Base-by-base conservation (phyloP, 2,888 invertebrate species). In the Chymomyza amoena region DNA sequence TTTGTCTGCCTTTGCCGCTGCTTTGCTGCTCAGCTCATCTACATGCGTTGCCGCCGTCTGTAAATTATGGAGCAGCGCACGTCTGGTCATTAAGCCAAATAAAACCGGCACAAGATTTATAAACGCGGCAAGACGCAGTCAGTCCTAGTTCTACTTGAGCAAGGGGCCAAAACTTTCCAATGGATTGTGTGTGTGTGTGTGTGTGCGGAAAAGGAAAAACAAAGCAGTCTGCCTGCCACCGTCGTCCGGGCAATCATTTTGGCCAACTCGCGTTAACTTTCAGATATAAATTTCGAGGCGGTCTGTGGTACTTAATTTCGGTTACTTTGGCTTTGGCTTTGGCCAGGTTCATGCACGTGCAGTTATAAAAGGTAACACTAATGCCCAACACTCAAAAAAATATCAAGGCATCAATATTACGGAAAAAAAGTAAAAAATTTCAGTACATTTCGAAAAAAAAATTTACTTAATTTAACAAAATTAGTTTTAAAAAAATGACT, bases 71-170 rank as follows among this genome's bases (percentile, higher is more conserved):
- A 84, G 78, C 80, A 78, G 86, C 86, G 89, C 90, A 90, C 90
- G 90, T 90, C 90, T 90, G 90, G 90, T 90, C 90, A 90, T 90
- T 89, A 90, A 90, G 90, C 89, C 87, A 88, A 89, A 90, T 89
- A 88, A 87, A 89, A 89, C 89, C 90, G 82, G 87, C 89, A 83
- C 80, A 90, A 89, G 89, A 90, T 90, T 90, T 90, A 90, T 84
- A 82, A 76, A 79, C 76, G 85, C 83, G 80, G 80, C 74, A 18
- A 54, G 57, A 45, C 63, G 52, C 25, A 51, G 13, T 13, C 13
- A 45, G 39, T 45, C 39, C 39, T 45, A 45, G 52, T n/a, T 20
- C 63, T 15, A 63, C 52, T 52, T 45, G 39, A 45, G 39, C 39
- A 45, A 39, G 39, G 39, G 13, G 13, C 39, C 39, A n/a, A n/a